Evolutionary conservation across 2,888 invertebrate genomes (phyloP).

Genomic region (Synergus laeviventris): DNA sequence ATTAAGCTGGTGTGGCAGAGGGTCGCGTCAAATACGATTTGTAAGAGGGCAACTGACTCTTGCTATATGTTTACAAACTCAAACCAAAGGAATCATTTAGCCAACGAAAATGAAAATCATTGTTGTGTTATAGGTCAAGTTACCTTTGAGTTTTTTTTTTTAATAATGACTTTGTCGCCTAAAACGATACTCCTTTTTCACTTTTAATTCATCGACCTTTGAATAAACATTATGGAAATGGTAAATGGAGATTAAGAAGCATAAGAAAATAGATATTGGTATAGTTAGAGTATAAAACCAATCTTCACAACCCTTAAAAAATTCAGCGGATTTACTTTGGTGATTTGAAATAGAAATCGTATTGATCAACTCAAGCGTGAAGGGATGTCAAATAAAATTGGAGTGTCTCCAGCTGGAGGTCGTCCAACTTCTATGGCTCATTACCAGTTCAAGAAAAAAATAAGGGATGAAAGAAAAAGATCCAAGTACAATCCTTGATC

Average conservation of each 20-base stretch:
- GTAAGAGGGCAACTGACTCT: slow-evolving; percentile 57
- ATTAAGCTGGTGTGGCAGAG: slow-evolving; percentile 71
- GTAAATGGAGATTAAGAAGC: neutral
- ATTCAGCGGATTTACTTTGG: slow-evolving; percentile 15
- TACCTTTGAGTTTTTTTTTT: too few species aligned
- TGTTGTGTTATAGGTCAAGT: too few species aligned
- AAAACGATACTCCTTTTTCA: neutral
- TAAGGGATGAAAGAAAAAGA: neutral
- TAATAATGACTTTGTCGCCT: neutral
- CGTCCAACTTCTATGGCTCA: slow-evolving; percentile 24
- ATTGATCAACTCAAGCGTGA: slow-evolving; percentile 6
- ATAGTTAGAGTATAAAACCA: slow-evolving; percentile 7
- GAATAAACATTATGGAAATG: neutral
- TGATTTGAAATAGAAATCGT: slow-evolving; percentile 20
- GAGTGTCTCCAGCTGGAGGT: slow-evolving; percentile 22
- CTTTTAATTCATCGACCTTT: too few species aligned
- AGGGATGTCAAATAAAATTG: slow-evolving; percentile 31
- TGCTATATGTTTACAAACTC: slow-evolving; percentile 11
- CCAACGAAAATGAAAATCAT: slow-evolving; percentile 36
- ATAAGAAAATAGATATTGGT: slow-evolving; percentile 6
- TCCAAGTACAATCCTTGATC: slow-evolving; percentile 9
- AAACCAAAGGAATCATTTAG: neutral
- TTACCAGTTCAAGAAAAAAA: slow-evolving; percentile 18
- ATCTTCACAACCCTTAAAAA: slow-evolving; percentile 4
- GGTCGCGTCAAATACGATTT: slow-evolving; percentile 71